These are phyloP conservation scores for Watsonalla cultraria DNA, from an alignment of 2,888 invertebrate genomes.

Conservation along the genomic window DNA sequence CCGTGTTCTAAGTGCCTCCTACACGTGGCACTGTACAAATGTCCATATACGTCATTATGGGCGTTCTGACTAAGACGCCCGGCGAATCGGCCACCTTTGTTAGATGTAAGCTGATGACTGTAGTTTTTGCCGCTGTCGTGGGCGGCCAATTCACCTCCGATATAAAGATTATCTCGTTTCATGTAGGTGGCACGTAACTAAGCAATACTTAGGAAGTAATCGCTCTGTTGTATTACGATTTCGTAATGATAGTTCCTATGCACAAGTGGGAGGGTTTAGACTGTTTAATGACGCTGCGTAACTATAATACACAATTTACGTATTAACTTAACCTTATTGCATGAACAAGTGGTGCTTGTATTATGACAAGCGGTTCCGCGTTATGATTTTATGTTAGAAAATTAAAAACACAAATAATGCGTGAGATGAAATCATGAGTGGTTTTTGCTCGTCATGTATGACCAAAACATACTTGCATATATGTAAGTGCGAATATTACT, in stretches of 20 bases:
- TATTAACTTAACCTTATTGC: constrained; percentile 29
- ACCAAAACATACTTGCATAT: not conserved
- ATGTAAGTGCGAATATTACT: too few species aligned
- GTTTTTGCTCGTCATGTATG: not conserved
- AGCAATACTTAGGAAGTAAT: constrained; percentile 44
- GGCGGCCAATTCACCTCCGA: constrained; percentile 74
- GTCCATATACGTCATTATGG: constrained; percentile 70
- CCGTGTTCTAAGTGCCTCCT: constrained; percentile 62
- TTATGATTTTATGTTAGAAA: not conserved
- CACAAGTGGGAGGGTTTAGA: constrained; percentile 34
- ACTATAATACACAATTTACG: constrained; percentile 26
- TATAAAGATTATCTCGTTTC: constrained; percentile 53
- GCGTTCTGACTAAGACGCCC: constrained; percentile 62
- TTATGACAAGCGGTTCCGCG: constrained; percentile 4
- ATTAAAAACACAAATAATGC: not conserved
- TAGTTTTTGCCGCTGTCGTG: constrained; percentile 52
- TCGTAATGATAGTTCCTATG: constrained; percentile 42
- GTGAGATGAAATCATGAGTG: not conserved
- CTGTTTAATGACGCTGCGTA: constrained; percentile 18
- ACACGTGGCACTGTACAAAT: constrained; percentile 60
- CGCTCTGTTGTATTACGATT: constrained; percentile 37
- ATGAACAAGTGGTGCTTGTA: constrained; percentile 10
- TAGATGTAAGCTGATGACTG: constrained; percentile 61
- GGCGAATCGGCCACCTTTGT: constrained; percentile 72
- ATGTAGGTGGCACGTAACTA: constrained; percentile 58